Percentiles rank a stretch among this genome's conserved stretches.
Conservation (phyloP, 1,140 invertebrate genomes). For the Heliconius congener region DNA sequence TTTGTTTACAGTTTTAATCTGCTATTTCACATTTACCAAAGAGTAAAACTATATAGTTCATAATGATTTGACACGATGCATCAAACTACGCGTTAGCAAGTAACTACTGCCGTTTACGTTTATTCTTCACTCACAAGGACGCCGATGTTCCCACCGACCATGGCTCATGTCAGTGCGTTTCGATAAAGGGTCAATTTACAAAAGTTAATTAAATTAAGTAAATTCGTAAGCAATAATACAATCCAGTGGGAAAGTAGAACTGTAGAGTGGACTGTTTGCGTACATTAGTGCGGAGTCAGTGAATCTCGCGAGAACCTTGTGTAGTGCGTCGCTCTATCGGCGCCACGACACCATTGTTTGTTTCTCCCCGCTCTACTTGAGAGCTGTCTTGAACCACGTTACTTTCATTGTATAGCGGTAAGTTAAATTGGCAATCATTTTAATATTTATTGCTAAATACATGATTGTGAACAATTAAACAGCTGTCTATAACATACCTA, state of each 20-base stretch:
- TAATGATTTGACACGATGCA: too few species aligned
- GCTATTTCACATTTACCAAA: too few species aligned
- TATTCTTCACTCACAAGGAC: neutral
- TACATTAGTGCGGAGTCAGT: constrained; percentile 23
- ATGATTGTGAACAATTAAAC: neutral
- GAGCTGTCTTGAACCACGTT: neutral
- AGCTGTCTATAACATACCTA: too few species aligned
- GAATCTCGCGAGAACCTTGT: constrained; percentile 23
- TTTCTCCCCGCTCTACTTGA: neutral
- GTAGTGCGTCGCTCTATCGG: too few species aligned
- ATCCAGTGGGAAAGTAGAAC: neutral
- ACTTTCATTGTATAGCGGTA: neutral
- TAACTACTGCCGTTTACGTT: neutral
- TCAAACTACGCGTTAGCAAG: too few species aligned
- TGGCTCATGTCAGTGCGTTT: neutral
- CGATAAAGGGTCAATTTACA: constrained; percentile 4
- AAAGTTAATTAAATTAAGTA: constrained; percentile 6
- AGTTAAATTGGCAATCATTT: too few species aligned
- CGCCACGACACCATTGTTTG: neutral
- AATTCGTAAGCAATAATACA: neutral
- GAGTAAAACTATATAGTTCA: too few species aligned
- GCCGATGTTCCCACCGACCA: constrained; percentile 1
- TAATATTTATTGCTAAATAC: too few species aligned
- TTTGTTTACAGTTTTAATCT: too few species aligned
- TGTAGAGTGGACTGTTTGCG: neutral